Percentiles rank a stretch among this genome's conserved stretches.
Evolutionary conservation across 2,797 vertebrate species (phyloP).

Genomic region (Falco naumanni): DNA sequence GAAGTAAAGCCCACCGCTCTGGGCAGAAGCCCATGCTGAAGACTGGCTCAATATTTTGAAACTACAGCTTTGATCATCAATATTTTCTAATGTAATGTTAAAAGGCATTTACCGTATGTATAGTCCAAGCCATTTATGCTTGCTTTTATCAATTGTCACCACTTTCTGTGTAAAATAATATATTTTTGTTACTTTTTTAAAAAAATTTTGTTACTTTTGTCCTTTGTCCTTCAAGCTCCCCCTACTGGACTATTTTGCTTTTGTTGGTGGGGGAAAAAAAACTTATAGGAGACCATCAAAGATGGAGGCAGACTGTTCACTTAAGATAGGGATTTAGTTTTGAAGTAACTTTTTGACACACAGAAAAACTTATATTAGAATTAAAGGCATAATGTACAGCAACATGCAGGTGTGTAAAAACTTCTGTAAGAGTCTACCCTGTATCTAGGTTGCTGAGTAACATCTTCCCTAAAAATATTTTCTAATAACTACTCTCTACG

Average conservation of each 20-base stretch:
- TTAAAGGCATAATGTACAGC: not conserved
- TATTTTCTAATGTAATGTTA: not conserved
- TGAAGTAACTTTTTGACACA: not conserved
- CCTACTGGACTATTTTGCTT: not conserved
- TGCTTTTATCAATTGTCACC: not conserved
- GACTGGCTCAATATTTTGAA: not conserved
- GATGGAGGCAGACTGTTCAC: not conserved
- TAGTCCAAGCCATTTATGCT: not conserved
- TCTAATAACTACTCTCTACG: not conserved
- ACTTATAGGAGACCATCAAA: not conserved
- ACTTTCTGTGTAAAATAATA: not conserved
- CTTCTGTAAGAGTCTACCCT: not conserved
- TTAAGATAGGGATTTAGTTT: not conserved
- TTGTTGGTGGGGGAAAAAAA: not conserved
- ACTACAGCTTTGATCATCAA: not conserved
- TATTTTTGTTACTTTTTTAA: not conserved
- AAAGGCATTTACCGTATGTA: not conserved
- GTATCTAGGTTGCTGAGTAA: not conserved
- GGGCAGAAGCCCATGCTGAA: not conserved
- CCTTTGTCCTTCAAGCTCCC: not conserved
- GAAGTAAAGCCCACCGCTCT: not conserved
- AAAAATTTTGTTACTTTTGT: not conserved
- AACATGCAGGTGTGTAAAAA: not conserved
- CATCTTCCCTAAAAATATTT: not conserved
- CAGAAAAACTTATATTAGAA: not conserved